Percentiles rank a stretch among this genome's conserved stretches.
Evolutionary conservation across 2,888 invertebrate species (phyloP).

Genomic region (Lydus trimaculatus): DNA sequence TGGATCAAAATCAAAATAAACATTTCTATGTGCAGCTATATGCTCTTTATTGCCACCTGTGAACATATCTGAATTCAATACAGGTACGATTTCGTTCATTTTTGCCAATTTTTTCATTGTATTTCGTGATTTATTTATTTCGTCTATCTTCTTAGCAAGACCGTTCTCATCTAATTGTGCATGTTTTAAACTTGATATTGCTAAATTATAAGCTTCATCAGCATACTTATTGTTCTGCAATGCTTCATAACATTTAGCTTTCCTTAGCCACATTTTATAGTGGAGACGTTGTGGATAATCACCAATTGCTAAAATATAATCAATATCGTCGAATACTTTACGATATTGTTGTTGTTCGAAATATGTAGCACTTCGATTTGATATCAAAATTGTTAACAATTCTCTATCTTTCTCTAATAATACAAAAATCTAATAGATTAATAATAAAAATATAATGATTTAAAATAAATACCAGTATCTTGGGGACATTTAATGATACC

Average conservation of each 20-base stretch:
- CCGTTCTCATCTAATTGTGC: constrained; percentile 68
- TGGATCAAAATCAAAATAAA: constrained; percentile 69
- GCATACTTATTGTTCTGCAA: constrained; percentile 72
- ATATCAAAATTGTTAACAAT: constrained; percentile 74
- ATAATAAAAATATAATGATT: constrained; percentile 13
- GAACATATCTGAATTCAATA: constrained; percentile 65
- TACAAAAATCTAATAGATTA: constrained; percentile 11
- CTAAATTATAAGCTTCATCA: constrained; percentile 70
- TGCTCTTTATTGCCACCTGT: constrained; percentile 56
- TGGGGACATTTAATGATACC: constrained; percentile 73
- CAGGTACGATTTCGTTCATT: constrained; percentile 63
- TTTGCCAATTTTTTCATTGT: constrained; percentile 67
- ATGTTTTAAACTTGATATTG: constrained; percentile 72
- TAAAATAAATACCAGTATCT: constrained; percentile 67
- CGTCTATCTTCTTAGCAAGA: constrained; percentile 40
- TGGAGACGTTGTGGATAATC: constrained; percentile 75
- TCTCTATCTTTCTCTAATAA: constrained; percentile 59
- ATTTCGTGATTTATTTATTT: constrained; percentile 43
- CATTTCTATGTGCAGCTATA: constrained; percentile 67
- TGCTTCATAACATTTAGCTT: constrained; percentile 74
- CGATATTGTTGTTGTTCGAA: constrained; percentile 75
- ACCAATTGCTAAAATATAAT: constrained; percentile 66
- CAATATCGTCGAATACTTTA: constrained; percentile 74
- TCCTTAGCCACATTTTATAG: constrained; percentile 80
- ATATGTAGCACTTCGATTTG: constrained; percentile 82